Percentiles rank a stretch among this genome's conserved stretches.
Evolutionary conservation across 2,113 vertebrate species (phyloP).

Genomic region (Rhea pennata): DNA sequence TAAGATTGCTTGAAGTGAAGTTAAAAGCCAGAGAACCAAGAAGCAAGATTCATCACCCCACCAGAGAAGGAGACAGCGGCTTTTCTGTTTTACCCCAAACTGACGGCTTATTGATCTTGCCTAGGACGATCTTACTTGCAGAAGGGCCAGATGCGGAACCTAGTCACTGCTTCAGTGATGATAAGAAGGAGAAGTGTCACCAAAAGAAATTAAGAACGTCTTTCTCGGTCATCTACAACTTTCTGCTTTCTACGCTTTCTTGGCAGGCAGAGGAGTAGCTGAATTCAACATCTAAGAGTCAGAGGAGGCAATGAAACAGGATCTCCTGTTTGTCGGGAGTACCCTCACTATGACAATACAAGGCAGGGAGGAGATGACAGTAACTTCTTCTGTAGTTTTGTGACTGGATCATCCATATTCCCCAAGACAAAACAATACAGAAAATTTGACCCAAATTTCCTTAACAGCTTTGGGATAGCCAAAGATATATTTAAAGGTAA

Average conservation of each 20-base stretch:
- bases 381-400: not conserved
- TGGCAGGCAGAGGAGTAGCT: not conserved
- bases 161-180: not conserved
- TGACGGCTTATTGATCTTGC: not conserved
- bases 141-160: not conserved
- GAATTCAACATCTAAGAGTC: not conserved
- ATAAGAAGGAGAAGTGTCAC: not conserved
- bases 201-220: not conserved
- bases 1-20: slow-evolving; percentile 32
- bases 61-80: not conserved
- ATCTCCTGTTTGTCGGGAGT: not conserved
- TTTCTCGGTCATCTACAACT: not conserved
- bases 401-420: not conserved
- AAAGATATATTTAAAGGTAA: not conserved
- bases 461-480: not conserved
- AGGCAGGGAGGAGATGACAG: not conserved
- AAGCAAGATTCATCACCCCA: not conserved
- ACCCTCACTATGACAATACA: not conserved
- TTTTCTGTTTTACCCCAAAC: not conserved
- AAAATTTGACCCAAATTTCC: not conserved
- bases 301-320: not conserved
- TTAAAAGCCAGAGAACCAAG: slow-evolving; percentile 32
- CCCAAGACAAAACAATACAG: not conserved
- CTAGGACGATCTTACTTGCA: not conserved
- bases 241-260: not conserved